Percentiles rank a stretch among this genome's conserved stretches.
These are phyloP conservation scores for Saguinus imperator DNA, from an alignment of 2,113 vertebrate species.

Conservation along the genomic window DNA sequence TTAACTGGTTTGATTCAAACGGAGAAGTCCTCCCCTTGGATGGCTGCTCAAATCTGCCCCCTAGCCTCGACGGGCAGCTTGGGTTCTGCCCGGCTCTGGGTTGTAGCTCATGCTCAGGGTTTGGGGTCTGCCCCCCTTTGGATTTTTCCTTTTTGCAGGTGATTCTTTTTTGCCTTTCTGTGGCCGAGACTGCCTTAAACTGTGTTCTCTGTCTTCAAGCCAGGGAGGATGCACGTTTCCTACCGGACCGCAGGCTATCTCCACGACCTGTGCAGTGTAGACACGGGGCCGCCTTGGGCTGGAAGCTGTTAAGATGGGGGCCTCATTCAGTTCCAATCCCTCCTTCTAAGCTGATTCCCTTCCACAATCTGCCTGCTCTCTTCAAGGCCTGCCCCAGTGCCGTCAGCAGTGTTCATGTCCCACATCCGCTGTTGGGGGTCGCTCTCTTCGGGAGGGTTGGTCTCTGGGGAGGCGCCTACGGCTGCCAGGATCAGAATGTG, in stretches of 20 bases:
- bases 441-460: too few species aligned
- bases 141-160: background rate
- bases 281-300: rapidly evolving
- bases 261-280: rapidly evolving
- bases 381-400: background rate
- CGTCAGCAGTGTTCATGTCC: rapidly evolving
- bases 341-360: background rate
- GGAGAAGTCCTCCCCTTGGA: background rate
- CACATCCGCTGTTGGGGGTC: rapidly evolving
- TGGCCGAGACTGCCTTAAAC: background rate
- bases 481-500: background rate
- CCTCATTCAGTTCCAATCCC: background rate
- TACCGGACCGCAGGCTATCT: rapidly evolving
- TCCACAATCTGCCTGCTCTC: background rate
- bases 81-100: rapidly evolving
- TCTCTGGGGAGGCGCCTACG: rapidly evolving
- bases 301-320: background rate
- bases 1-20: background rate
- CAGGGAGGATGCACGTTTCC: rapidly evolving
- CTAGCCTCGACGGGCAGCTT: background rate
- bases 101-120: rapidly evolving
- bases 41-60: rapidly evolving
- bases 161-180: background rate
- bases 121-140: rapidly evolving
- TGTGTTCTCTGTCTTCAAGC: background rate